A percentile compares a stretch with the other conserved stretches of the same genome.
These are phyloP conservation scores for Chloroclysta siterata DNA, from an alignment of 2,888 invertebrate genomes.

Conservation along the genomic window DNA sequence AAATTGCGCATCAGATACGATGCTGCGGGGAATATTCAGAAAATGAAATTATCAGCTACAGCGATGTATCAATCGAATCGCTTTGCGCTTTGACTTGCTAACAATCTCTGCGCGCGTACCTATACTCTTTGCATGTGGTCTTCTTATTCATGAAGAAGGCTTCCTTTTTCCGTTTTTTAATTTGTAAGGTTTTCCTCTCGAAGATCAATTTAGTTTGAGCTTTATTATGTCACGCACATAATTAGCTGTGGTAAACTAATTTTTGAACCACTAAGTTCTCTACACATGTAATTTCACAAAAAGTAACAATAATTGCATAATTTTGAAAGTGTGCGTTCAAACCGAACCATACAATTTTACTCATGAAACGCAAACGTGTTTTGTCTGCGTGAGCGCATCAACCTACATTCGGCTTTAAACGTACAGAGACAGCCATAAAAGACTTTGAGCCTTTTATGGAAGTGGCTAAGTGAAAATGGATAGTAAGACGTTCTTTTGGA, in stretches of 20 bases:
- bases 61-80: constrained; percentile 13
- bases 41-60: constrained; percentile 18
- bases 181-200: background rate
- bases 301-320: constrained; percentile 22
- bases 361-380: constrained; percentile 40
- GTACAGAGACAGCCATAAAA: constrained; percentile 48
- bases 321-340: constrained; percentile 37
- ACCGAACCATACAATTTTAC: constrained; percentile 34
- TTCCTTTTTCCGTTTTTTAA: background rate
- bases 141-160: background rate
- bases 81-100: constrained; percentile 22
- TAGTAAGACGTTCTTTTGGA: constrained; percentile 15
- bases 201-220: background rate
- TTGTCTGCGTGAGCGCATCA: constrained; percentile 50
- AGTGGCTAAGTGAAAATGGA: constrained; percentile 44
- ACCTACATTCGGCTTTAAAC: constrained; percentile 51
- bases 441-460: constrained; percentile 37
- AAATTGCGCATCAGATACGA: constrained; percentile 20
- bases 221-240: background rate
- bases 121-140: background rate
- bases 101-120: background rate
- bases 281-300: constrained; percentile 20
- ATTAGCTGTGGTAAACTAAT: background rate
- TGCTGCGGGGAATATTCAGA: constrained; percentile 18
- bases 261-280: background rate